Conservation (phyloP, 2,113 vertebrate genomes). For the Riparia riparia region DNA sequence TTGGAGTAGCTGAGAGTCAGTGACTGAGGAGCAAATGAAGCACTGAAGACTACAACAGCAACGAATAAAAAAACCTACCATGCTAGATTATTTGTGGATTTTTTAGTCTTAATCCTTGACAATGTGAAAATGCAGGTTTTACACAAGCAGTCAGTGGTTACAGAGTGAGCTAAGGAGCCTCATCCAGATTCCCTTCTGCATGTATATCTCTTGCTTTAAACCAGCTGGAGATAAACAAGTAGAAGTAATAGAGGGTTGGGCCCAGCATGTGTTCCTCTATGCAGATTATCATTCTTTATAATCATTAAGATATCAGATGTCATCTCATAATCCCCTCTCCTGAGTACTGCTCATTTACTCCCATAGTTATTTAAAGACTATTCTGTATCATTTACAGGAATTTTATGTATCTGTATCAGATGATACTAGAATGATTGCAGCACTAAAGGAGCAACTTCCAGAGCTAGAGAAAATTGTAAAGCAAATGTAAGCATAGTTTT, state of each 20-base stretch:
- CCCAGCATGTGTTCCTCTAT: slow-evolving; percentile 34
- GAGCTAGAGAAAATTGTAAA: slow-evolving; percentile 91
- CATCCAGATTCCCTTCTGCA: slow-evolving; percentile 18
- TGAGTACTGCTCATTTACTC: slow-evolving; percentile 2
- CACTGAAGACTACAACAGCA: not conserved
- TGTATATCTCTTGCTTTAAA: slow-evolving; percentile 11
- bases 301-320: slow-evolving; percentile 9
- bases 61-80: not conserved
- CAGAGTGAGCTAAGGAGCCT: not conserved
- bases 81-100: not conserved
- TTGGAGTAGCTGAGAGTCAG: not conserved
- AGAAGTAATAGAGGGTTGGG: slow-evolving; percentile 18
- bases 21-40: not conserved
- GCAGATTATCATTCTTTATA: slow-evolving; percentile 30
- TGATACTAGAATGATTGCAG: slow-evolving; percentile 86
- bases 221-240: slow-evolving; percentile 51
- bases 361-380: slow-evolving; percentile 64
- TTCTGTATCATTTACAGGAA: slow-evolving; percentile 83
- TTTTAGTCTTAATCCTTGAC: not conserved
- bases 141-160: not conserved
- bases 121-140: not conserved
- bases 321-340: slow-evolving; percentile 17
- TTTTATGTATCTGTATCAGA: slow-evolving; percentile 91
- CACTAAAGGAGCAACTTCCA: slow-evolving; percentile 90
- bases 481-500: slow-evolving; percentile 83